Conservation (phyloP, 2,113 vertebrate species). For the Castor canadensis region DNA sequence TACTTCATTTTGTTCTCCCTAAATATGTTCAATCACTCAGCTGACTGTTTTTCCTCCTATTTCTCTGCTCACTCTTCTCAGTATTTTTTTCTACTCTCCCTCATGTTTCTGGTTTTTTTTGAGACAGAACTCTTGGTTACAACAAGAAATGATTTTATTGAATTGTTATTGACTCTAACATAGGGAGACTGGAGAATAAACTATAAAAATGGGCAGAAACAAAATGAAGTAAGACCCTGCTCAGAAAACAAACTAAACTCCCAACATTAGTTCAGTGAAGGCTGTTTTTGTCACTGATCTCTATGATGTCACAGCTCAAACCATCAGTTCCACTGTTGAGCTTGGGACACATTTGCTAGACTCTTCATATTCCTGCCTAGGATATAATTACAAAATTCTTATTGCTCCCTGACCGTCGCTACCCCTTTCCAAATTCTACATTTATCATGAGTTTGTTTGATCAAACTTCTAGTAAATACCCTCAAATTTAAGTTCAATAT, state of each 20-base stretch:
- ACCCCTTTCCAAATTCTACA: background rate
- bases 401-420: background rate
- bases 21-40: background rate
- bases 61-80: background rate
- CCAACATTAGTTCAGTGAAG: background rate
- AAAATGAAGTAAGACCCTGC: background rate
- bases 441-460: background rate
- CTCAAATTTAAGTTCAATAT: background rate
- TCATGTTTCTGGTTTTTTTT: background rate
- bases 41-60: background rate
- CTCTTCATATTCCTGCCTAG: background rate
- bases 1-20: background rate
- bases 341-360: rapidly evolving
- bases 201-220: background rate
- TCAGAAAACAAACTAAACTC: background rate
- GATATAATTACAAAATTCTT: background rate
- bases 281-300: background rate
- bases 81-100: background rate
- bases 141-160: background rate
- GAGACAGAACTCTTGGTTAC: background rate
- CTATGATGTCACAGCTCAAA: background rate
- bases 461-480: background rate
- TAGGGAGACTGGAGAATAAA: background rate
- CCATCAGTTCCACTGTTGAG: background rate
- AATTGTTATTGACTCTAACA: background rate